Evolutionary conservation across 2,113 vertebrate genomes (phyloP), one percentile per base, ranked within the genome.

Genomic region (Okapia johnstoni): DNA sequence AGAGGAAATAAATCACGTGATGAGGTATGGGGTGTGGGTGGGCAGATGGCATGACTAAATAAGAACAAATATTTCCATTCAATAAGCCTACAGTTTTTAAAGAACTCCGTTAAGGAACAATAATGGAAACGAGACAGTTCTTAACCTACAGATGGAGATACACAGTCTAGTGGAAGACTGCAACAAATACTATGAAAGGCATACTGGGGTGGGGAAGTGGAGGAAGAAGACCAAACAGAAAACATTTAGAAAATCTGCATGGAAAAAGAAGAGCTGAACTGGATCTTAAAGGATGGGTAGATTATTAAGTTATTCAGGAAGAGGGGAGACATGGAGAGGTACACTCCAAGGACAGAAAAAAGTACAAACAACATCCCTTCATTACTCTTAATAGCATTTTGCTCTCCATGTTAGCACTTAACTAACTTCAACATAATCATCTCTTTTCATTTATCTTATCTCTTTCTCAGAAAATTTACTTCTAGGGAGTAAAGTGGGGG

Each of bases 1-100:
- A 87, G 57, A 58, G 50, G 76, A 98, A 97, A 90, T 81, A 55
- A 80, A 26, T 16, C 19, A 2, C 13, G n/a, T 48, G 25, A 60
- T 54, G 76, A 93, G 16, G 6, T 16, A n/a, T n/a, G 12, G 46
- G 33, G 1, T 79, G 40, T 23, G n/a, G 26, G 6, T 21, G 43
- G 52, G 6, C 2, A 15, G 13, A 85, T 55, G 19, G 15, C 16
- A 13, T n/a, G 36, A 81, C 30, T 8, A 63, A 60, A 43, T 7
- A 54, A 63, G 6, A 33, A 58, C 9, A 83, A 80, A 30, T 36
- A 4, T 63, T 57, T 88, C 16, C n/a, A 28, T 66, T 46, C 11
- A 36, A 55, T 14, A 66, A 60, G 23, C 26, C 33, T 30, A 55
- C 16, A 7, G 25, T 7, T 60, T 23, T n/a, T 43, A 17, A 87